Conservation (phyloP, 2,888 invertebrate species). For the Tolmerus cingulatus region DNA sequence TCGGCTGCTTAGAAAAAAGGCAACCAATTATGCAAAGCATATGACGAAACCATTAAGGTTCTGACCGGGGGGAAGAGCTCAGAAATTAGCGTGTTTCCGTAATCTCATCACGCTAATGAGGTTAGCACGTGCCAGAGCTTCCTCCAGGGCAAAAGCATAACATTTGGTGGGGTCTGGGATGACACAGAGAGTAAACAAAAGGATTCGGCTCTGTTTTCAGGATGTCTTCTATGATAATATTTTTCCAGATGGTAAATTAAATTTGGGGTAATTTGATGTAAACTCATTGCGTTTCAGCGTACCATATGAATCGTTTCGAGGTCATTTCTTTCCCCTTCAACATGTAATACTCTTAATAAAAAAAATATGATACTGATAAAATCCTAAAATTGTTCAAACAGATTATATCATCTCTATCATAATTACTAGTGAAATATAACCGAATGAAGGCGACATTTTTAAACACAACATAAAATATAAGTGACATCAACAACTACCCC, state of each 20-base stretch:
- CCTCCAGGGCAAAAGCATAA: background rate
- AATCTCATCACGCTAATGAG: background rate
- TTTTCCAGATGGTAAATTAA: background rate
- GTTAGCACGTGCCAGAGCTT: background rate
- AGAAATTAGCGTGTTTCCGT: background rate
- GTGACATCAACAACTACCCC: no score
- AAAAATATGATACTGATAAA: background rate
- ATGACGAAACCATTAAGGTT: background rate
- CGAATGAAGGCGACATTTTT: no score
- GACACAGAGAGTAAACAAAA: background rate
- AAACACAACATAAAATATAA: no score
- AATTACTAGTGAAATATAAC: no score
- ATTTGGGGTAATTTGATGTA: background rate
- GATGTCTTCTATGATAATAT: background rate
- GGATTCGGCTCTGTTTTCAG: background rate
- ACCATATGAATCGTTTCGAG: background rate
- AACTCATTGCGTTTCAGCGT: background rate
- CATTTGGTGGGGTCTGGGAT: background rate
- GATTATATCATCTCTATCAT: no score
- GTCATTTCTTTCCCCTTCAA: background rate
- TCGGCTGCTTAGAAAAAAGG: background rate
- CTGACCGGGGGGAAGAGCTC: background rate
- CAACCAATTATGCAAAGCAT: background rate
- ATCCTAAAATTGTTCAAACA: background rate
- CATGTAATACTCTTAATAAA: background rate